Conservation (phyloP, 1,140 invertebrate genomes). For the Pseudomyrmex pallidus region DNA sequence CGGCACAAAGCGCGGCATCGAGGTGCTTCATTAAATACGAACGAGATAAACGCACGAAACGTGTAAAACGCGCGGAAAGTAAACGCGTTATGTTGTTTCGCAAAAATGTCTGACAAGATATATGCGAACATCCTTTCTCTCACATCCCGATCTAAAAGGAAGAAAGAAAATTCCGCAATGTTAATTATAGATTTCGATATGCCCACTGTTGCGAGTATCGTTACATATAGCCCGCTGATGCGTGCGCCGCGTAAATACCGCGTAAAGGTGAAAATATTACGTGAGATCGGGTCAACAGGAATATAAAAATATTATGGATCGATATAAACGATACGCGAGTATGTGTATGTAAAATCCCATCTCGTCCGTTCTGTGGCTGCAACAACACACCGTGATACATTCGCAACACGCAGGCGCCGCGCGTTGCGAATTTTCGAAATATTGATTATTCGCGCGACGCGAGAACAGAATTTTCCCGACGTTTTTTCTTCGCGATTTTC, state of each 20-base stretch:
- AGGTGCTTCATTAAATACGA: not conserved
- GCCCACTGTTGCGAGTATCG: constrained; percentile 35
- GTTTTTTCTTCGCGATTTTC: not conserved
- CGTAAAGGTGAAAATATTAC: constrained; percentile 61
- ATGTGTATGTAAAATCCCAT: constrained; percentile 3
- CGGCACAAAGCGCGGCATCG: not conserved
- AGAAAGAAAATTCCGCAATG: constrained; percentile 32
- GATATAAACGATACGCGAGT: constrained; percentile 17
- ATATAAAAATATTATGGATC: constrained; percentile 60
- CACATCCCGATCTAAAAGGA: constrained; percentile 16
- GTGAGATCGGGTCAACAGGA: constrained; percentile 52
- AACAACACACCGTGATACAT: constrained; percentile 2
- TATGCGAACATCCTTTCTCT: not conserved
- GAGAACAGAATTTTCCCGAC: not conserved
- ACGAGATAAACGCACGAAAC: too few relatives aligned
- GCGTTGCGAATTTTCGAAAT: constrained; percentile 48
- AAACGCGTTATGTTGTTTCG: too few relatives aligned
- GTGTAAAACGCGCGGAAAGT: too few relatives aligned
- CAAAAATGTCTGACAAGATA: too few relatives aligned
- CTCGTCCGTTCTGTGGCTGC: not conserved
- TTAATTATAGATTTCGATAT: constrained; percentile 52
- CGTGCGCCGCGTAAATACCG: constrained; percentile 54
- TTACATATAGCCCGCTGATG: constrained; percentile 27
- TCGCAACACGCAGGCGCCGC: constrained; percentile 19
- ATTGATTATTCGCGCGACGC: constrained; percentile 11